phyloP scores from a whole-genome alignment of 2,888 invertebrate species.

The Melinaea menophilus region DNA sequence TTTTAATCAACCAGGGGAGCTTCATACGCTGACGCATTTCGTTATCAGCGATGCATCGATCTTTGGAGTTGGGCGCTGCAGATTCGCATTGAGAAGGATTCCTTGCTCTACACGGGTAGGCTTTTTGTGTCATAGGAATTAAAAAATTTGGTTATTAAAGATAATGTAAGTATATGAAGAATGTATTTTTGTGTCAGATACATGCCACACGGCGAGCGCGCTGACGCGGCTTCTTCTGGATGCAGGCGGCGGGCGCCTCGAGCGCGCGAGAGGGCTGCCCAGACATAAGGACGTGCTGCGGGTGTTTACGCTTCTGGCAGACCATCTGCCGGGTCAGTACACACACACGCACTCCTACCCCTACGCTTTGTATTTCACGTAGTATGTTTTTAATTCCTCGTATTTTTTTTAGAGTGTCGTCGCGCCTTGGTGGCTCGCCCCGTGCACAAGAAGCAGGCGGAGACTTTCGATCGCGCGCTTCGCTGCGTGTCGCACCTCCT shows the following conservation, averaged over 20 bases:
- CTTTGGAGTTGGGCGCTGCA: constrained; percentile 91
- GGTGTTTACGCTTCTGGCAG: constrained; percentile 82
- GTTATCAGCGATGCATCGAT: constrained; percentile 90
- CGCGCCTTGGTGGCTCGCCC: constrained; percentile 78
- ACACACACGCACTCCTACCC: constrained; percentile 14
- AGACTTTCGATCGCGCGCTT: constrained; percentile 88
- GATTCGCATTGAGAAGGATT: constrained; percentile 87
- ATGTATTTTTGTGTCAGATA: constrained; percentile 75
- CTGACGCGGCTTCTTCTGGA: constrained; percentile 90
- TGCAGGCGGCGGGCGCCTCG: constrained; percentile 78
- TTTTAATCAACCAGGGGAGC: constrained; percentile 73
- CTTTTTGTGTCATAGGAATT: background rate
- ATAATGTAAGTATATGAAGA: too few species aligned
- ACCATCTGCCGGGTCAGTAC: constrained; percentile 71
- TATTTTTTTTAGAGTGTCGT: constrained; percentile 61
- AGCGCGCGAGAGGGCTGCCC: constrained; percentile 66
- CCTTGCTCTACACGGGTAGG: constrained; percentile 76
- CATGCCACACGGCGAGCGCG: constrained; percentile 91
- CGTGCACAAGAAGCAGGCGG: constrained; percentile 86
- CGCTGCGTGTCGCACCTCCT: constrained; percentile 89
- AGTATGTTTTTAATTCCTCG: background rate
- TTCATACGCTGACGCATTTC: constrained; percentile 83
- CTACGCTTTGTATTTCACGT: too few species aligned
- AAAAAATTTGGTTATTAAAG: background rate
- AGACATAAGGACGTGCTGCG: constrained; percentile 83